Conservation (phyloP, 2,797 vertebrate genomes). For the Pangasius macronema region DNA sequence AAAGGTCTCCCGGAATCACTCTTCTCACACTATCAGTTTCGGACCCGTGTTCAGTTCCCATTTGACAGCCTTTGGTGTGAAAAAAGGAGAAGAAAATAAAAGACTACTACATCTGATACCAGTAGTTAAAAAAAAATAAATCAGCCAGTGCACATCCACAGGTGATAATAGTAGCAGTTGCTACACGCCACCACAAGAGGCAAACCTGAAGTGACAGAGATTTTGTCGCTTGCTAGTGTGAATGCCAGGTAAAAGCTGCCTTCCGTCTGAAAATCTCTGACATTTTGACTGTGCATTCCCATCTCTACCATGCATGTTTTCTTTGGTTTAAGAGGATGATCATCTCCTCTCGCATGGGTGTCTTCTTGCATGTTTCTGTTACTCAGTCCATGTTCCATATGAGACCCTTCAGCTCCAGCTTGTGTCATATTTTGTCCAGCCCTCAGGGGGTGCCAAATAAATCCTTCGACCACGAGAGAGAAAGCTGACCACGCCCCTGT, state of each 20-base stretch:
- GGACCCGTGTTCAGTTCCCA: neutral
- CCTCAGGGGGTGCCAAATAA: conserved; percentile 85
- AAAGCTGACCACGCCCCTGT: conserved; percentile 88
- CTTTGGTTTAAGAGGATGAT: conserved; percentile 76
- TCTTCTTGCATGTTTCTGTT: conserved; percentile 40
- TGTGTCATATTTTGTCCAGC: conserved; percentile 87
- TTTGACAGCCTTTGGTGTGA: neutral
- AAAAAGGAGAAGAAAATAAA: neutral
- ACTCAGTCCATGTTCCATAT: conserved; percentile 2
- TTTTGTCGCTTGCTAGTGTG: conserved; percentile 20
- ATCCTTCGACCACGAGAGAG: conserved; percentile 85
- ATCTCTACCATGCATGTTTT: conserved; percentile 52
- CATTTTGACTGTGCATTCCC: conserved; percentile 32
- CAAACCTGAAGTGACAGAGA: neutral
- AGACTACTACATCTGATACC: neutral
- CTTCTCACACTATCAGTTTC: neutral
- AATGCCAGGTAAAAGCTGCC: neutral
- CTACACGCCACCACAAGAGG: no score
- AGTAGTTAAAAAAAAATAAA: neutral
- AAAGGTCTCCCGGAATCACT: neutral
- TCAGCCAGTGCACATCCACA: neutral
- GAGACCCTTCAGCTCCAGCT: conserved; percentile 87
- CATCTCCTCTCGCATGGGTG: conserved; percentile 45
- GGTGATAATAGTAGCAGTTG: neutral
- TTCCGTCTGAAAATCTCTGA: neutral